Evolutionary conservation across 2,113 vertebrate genomes (phyloP), one percentile per base, ranked within the genome.

Genomic region (Campylomormyrus numenius): DNA sequence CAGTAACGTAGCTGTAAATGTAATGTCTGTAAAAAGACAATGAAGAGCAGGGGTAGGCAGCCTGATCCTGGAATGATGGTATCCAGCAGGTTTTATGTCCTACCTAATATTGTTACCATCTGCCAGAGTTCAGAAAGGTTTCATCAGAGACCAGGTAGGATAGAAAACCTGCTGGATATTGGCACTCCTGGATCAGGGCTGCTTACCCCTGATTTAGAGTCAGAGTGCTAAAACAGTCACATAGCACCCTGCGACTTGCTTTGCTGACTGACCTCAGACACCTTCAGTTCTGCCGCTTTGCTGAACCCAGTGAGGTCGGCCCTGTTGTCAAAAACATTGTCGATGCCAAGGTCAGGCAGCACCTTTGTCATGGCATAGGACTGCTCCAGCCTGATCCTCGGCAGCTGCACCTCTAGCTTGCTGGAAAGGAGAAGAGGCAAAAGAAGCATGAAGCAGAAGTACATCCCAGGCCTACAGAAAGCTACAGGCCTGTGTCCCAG

Each of bases 391-490:
- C 94, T 95, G 93, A 99, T 97, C 90, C 96, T 96, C 24, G 98
- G 98, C 89, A 99, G 91, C 94, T 96, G 96, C 92, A 98, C 95
- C 90, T 99, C 98, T 91, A 96, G 92, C 92, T 96, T 96, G 91
- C 98, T 99, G 94, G 39, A 88, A 83, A 91, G 93, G 35, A 88
- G 86, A 91, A 49, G 89, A 56, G 83, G n/a, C 6, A 66, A n/a
- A 31, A 74, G 24, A 35, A 62, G 3, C 39, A 9, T 87, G 10
- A 45, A 19, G 31, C 21, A 17, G 17, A 15, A 21, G 35, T 11
- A 42, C 35, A 13, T 21, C 5, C 6, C 50, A 19, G 15, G 17
- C 35, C 74, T 19, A 35, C 31, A 42, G 74, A 80, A 35, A 42
- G 35, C 74, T 39, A 8, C 15, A 80, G 35, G 48, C 48, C 48